These are phyloP conservation scores for Eretmocerus hayati DNA, from an alignment of 2,888 invertebrate species.

Conservation along the genomic window DNA sequence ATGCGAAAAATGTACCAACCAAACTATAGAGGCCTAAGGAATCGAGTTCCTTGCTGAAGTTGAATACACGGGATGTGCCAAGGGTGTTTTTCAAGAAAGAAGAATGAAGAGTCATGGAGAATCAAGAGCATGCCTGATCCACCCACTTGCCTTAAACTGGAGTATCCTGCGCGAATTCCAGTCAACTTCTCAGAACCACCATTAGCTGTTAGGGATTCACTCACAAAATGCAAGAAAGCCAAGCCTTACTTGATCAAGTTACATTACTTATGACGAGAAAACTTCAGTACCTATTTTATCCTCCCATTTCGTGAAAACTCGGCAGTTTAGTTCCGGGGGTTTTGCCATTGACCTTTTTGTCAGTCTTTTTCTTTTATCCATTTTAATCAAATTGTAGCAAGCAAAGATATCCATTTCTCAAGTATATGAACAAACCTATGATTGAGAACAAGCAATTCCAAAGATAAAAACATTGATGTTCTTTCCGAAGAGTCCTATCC, in stretches of 20 bases:
- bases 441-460: constrained; percentile 16
- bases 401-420: background rate
- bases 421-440: constrained; percentile 11
- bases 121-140: too few species aligned
- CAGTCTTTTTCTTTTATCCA: constrained; percentile 24
- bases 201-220: too few species aligned
- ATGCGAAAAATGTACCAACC: too few species aligned
- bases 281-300: constrained; percentile 10
- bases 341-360: constrained; percentile 25
- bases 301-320: constrained; percentile 11
- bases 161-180: too few species aligned
- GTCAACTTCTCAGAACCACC: too few species aligned
- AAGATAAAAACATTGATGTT: constrained; percentile 45
- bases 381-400: constrained; percentile 17
- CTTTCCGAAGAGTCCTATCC: constrained; percentile 49
- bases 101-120: too few species aligned
- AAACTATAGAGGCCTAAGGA: too few species aligned
- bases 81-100: too few species aligned
- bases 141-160: too few species aligned
- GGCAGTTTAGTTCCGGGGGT: constrained; percentile 21
- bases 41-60: too few species aligned
- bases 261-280: constrained; percentile 30
- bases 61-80: too few species aligned
- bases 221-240: constrained; percentile 17
- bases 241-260: constrained; percentile 48